Conservation (phyloP, 2,113 vertebrate genomes). For the Catharus fuscescens region DNA sequence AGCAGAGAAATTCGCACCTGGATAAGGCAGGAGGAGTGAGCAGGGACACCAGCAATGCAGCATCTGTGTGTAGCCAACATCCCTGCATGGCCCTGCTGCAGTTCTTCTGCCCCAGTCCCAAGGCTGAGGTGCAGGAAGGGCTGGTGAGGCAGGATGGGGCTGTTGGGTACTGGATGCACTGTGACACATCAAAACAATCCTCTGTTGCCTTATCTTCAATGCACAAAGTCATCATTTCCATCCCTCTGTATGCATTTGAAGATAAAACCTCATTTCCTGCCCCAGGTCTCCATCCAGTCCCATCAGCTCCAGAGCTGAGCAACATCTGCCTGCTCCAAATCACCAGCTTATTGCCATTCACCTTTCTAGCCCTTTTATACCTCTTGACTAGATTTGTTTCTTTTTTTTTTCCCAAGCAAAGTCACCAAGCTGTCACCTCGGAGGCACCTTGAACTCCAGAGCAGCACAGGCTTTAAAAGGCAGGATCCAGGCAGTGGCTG, state of each 20-base stretch:
- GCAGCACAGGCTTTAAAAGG: background rate
- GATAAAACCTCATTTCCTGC: background rate
- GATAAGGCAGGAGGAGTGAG: background rate
- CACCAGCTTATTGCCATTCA: background rate
- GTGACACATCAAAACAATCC: background rate
- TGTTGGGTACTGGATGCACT: background rate
- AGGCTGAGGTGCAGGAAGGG: background rate
- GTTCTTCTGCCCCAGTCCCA: background rate
- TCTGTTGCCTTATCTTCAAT: too few relatives aligned
- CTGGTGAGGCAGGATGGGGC: background rate
- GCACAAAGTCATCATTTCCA: background rate
- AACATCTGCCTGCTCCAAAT: background rate
- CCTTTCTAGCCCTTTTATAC: accelerated
- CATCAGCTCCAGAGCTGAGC: background rate
- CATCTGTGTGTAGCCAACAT: background rate
- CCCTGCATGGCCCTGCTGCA: accelerated
- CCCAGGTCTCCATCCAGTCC: background rate
- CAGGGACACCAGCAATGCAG: accelerated
- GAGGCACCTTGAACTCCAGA: conserved; percentile 53
- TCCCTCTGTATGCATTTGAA: background rate
- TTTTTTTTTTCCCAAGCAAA: background rate
- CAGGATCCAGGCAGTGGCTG: background rate
- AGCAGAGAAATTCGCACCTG: background rate
- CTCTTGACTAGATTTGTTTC: background rate
- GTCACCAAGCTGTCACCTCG: conserved; percentile 6